Conservation (phyloP, 2,113 vertebrate species). For the Theristicus caerulescens region DNA sequence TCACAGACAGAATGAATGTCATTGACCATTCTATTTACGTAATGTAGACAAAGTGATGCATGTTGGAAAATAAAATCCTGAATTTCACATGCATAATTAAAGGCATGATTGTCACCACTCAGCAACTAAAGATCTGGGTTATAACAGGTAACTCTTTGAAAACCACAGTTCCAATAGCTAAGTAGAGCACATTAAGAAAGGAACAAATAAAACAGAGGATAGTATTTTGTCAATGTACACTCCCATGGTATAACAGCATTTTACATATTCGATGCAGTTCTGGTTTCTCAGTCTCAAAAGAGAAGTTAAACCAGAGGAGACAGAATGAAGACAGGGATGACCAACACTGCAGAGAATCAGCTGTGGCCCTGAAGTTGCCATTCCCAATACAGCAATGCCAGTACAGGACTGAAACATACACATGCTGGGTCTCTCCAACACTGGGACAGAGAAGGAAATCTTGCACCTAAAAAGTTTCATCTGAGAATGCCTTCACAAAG, state of each 20-base stretch:
- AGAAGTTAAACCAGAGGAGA: background rate
- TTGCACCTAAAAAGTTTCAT: background rate
- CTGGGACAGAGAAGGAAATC: background rate
- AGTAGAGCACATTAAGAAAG: background rate
- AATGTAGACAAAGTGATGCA: background rate
- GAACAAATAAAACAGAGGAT: background rate
- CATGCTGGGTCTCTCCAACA: background rate
- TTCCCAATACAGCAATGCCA: background rate
- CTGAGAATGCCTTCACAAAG: background rate
- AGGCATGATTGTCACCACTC: background rate
- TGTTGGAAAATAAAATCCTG: background rate
- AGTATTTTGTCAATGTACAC: background rate
- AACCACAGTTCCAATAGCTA: background rate
- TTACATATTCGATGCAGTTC: background rate
- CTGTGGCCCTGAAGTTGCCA: background rate
- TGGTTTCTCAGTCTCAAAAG: background rate
- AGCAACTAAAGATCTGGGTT: background rate
- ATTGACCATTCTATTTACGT: background rate
- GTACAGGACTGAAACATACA: background rate
- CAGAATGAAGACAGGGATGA: background rate
- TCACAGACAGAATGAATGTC: background rate
- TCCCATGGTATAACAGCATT: background rate
- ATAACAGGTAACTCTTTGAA: background rate
- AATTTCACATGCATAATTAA: background rate
- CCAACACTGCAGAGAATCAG: background rate